These are phyloP conservation scores for Arizona elegans DNA, from an alignment of 2,113 vertebrate species.

Conservation along the genomic window DNA sequence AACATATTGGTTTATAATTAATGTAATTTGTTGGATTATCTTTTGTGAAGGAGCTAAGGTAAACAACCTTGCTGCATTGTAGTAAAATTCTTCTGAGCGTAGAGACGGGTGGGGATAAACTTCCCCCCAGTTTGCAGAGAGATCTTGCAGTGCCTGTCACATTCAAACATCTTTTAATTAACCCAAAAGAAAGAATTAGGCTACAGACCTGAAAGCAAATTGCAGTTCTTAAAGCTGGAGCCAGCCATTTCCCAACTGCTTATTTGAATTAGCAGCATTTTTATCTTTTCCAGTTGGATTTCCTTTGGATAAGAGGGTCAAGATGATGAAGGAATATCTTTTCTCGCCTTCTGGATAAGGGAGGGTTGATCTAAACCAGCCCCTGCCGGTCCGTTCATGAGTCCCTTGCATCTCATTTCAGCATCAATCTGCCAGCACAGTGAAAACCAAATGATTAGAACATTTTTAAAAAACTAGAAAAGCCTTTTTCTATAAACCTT, in stretches of 20 bases:
- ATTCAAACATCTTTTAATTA: slow-evolving; percentile 71
- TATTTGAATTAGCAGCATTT: slow-evolving; percentile 63
- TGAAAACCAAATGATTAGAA: neutral
- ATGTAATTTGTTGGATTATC: slow-evolving; percentile 98
- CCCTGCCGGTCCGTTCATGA: neutral
- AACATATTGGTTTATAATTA: slow-evolving; percentile 99
- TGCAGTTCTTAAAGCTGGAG: slow-evolving; percentile 62
- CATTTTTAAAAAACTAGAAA: neutral
- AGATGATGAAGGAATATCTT: slow-evolving; percentile 35
- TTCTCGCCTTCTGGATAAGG: slow-evolving; percentile 25
- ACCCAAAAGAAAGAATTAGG: slow-evolving; percentile 72
- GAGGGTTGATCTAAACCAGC: neutral
- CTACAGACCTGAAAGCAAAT: slow-evolving; percentile 69
- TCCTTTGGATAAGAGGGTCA: slow-evolving; percentile 50
- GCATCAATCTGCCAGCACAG: neutral
- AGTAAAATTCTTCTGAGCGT: slow-evolving; percentile 65
- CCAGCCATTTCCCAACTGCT: slow-evolving; percentile 62
- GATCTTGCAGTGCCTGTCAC: slow-evolving; percentile 70
- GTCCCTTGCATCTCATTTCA: neutral
- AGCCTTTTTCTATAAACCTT: neutral
- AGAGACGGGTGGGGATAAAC: slow-evolving; percentile 27
- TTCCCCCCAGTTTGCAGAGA: slow-evolving; percentile 56
- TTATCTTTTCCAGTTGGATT: slow-evolving; percentile 53
- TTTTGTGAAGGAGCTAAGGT: slow-evolving; percentile 88
- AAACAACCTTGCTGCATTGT: slow-evolving; percentile 80